These are phyloP conservation scores for Pionites leucogaster DNA, from an alignment of 2,113 vertebrate species.

Conservation along the genomic window DNA sequence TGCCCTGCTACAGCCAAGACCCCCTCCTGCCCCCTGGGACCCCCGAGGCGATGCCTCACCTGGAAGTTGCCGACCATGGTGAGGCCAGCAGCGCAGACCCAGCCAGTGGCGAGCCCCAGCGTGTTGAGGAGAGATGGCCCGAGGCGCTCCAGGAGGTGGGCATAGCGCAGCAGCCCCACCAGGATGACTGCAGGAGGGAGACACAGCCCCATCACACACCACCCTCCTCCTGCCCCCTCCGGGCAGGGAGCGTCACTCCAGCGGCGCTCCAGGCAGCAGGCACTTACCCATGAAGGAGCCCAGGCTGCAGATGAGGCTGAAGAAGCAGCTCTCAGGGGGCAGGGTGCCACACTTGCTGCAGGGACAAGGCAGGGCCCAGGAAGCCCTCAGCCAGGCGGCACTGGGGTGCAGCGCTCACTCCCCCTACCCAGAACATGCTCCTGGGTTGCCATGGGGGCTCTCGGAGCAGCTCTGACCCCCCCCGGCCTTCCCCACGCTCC, in stretches of 20 bases:
- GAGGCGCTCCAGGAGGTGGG: constrained; percentile 81
- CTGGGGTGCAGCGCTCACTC: accelerated
- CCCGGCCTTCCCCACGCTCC: accelerated
- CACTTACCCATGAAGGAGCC: constrained; percentile 89
- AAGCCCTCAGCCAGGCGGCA: neutral
- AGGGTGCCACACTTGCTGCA: constrained; percentile 86
- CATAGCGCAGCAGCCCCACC: constrained; percentile 83
- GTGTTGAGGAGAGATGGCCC: constrained; percentile 84
- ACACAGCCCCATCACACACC: accelerated
- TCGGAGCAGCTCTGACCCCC: neutral
- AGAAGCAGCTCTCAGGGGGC: constrained; percentile 90
- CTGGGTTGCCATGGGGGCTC: neutral
- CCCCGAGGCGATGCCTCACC: constrained; percentile 51
- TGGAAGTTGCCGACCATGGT: constrained; percentile 89
- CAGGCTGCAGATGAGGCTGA: constrained; percentile 89
- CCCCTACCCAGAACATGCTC: neutral
- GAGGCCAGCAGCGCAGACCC: constrained; percentile 85
- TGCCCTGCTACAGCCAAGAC: neutral
- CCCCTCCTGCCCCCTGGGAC: accelerated
- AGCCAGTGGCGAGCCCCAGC: constrained; percentile 77
- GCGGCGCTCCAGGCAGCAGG: accelerated
- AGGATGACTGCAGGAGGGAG: constrained; percentile 76
- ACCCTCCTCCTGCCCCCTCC: neutral
- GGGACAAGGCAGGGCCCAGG: neutral
- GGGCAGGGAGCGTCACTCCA: neutral